Percentiles rank a stretch among this genome's conserved stretches.
Evolutionary conservation across 2,113 vertebrate species (phyloP).

Genomic region (Myxocyprinus asiaticus): DNA sequence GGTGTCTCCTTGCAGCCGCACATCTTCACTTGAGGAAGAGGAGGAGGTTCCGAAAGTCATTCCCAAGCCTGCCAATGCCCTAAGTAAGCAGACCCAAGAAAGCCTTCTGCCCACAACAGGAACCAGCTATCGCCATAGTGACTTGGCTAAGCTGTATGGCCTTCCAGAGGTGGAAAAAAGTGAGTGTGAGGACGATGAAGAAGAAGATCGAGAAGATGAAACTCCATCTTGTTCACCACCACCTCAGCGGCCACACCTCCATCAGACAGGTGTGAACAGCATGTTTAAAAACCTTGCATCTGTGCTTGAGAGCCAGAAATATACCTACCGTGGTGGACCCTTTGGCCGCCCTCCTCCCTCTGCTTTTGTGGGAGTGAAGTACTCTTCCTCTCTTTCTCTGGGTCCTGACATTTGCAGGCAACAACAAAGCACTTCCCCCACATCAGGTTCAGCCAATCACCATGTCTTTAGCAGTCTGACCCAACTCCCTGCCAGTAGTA

Average conservation of each 20-base stretch:
- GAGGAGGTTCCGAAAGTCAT: conserved; percentile 61
- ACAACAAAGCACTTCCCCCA: conserved; percentile 72
- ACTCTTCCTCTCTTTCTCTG: conserved; percentile 76
- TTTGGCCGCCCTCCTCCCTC: conserved; percentile 75
- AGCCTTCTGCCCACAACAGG: conserved; percentile 46
- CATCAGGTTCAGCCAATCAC: conserved; percentile 67
- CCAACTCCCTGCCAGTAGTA: conserved; percentile 52
- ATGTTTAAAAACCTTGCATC: conserved; percentile 81
- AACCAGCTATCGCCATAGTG: conserved; percentile 75
- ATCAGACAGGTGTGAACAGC: conserved; percentile 74
- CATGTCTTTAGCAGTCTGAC: conserved; percentile 68
- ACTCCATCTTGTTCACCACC: conserved; percentile 70
- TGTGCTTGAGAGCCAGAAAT: conserved; percentile 82
- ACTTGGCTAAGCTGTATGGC: conserved; percentile 78
- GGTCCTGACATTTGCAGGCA: conserved; percentile 76
- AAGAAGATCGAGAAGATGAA: conserved; percentile 68
- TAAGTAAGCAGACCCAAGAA: conserved; percentile 42
- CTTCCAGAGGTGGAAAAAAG: conserved; percentile 69
- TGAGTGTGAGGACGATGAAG: conserved; percentile 64
- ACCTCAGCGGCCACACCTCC: conserved; percentile 72
- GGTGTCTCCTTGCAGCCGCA: conserved; percentile 76
- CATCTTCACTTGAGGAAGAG: conserved; percentile 77
- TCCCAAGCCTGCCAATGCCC: conserved; percentile 16
- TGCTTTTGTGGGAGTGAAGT: conserved; percentile 73
- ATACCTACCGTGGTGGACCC: conserved; percentile 81